These are phyloP conservation scores for Ardeotis arabs DNA, from an alignment of 2,113 vertebrate genomes.

Conservation along the genomic window DNA sequence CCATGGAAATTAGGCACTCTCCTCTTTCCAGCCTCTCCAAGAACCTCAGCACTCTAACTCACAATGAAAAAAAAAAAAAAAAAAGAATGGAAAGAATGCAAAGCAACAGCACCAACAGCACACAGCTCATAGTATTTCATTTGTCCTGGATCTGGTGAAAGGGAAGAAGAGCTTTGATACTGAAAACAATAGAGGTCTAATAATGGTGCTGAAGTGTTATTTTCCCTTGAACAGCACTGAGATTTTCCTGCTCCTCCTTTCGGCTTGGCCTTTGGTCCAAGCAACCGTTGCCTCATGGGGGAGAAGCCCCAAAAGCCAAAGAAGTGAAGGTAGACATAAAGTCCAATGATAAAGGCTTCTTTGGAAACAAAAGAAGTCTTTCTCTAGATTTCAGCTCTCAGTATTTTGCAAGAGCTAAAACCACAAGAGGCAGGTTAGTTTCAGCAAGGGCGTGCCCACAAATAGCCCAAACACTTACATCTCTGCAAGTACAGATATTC, in stretches of 20 bases:
- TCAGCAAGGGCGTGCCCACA: neutral
- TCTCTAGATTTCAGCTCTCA: neutral
- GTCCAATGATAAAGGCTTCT: neutral
- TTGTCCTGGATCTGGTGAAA: neutral
- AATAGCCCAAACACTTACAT: neutral
- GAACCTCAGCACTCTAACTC: conserved; percentile 29
- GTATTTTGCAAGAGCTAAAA: neutral
- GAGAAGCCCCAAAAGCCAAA: neutral
- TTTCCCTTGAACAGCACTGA: neutral
- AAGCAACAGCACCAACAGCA: neutral
- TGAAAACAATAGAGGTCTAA: neutral
- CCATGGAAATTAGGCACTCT: conserved; percentile 6
- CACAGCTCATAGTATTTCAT: neutral
- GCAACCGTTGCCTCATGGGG: neutral
- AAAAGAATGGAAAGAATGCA: conserved; percentile 5
- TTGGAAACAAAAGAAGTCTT: neutral
- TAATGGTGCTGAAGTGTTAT: neutral
- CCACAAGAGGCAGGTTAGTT: neutral
- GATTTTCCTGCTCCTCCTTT: neutral
- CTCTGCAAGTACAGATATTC: neutral
- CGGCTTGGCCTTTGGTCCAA: neutral
- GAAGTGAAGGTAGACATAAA: neutral
- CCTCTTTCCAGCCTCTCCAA: neutral
- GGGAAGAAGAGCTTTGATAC: neutral
- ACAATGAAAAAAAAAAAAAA: neutral